Percentiles rank a stretch among this genome's conserved stretches.
These are phyloP conservation scores for Mormoops blainvillei DNA, from an alignment of 2,113 vertebrate genomes.

Conservation along the genomic window DNA sequence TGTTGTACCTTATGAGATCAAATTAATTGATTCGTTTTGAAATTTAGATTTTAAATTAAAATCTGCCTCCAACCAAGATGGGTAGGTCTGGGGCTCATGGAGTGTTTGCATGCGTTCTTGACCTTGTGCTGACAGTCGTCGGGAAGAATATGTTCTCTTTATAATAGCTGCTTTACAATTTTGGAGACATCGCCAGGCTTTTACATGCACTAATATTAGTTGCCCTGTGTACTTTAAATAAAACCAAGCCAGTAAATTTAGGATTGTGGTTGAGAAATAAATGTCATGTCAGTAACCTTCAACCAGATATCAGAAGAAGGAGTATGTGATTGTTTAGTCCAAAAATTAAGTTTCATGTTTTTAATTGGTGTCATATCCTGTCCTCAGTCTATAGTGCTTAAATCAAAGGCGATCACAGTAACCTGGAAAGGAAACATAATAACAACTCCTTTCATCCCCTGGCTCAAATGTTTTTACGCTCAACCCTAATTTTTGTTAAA, in stretches of 20 bases:
- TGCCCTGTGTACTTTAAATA: slow-evolving; percentile 75
- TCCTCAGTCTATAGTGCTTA: slow-evolving; percentile 74
- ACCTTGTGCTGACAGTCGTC: slow-evolving; percentile 63
- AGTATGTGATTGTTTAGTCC: slow-evolving; percentile 79
- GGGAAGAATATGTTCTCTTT: slow-evolving; percentile 62
- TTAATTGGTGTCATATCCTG: slow-evolving; percentile 85
- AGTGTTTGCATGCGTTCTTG: slow-evolving; percentile 63
- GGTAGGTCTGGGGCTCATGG: slow-evolving; percentile 26
- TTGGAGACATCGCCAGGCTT: slow-evolving; percentile 53
- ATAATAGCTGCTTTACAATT: slow-evolving; percentile 67
- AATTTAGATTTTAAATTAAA: slow-evolving; percentile 73
- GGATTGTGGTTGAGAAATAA: slow-evolving; percentile 74
- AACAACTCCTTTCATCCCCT: slow-evolving; percentile 81
- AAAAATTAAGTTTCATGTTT: slow-evolving; percentile 82
- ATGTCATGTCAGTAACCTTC: slow-evolving; percentile 77
- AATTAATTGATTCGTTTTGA: slow-evolving; percentile 70
- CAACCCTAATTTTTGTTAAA: slow-evolving; percentile 79
- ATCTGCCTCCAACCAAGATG: slow-evolving; percentile 66
- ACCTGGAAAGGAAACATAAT: slow-evolving; percentile 72
- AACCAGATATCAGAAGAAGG: slow-evolving; percentile 78
- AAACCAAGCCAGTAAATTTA: slow-evolving; percentile 79
- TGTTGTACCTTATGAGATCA: slow-evolving; percentile 60
- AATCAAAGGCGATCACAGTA: slow-evolving; percentile 79
- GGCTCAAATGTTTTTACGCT: slow-evolving; percentile 71
- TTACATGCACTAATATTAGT: slow-evolving; percentile 70